Conservation (phyloP, 2,888 invertebrate species). For the Thereva nobilitata region DNA sequence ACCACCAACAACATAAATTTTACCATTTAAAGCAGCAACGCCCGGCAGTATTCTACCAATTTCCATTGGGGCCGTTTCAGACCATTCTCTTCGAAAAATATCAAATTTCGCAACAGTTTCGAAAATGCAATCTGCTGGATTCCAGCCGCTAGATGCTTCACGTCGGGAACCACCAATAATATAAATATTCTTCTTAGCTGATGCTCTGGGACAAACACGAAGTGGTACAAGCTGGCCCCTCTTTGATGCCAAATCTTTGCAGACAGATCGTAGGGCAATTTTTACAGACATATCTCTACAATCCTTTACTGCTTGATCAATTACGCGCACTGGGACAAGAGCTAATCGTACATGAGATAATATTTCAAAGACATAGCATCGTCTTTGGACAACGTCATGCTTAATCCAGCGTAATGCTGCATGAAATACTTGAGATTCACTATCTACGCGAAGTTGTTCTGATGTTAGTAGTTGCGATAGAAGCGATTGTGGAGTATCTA, state of each 20-base stretch:
- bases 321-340: conserved; percentile 76
- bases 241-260: conserved; percentile 74
- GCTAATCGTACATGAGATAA: conserved; percentile 80
- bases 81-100: conserved; percentile 70
- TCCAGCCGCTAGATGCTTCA: conserved; percentile 73
- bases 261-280: conserved; percentile 77
- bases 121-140: conserved; percentile 80
- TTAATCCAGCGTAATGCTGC: conserved; percentile 87
- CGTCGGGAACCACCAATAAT: conserved; percentile 88
- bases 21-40: conserved; percentile 79
- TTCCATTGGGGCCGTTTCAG: conserved; percentile 77
- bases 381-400: conserved; percentile 75
- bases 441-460: conserved; percentile 84
- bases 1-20: conserved; percentile 89
- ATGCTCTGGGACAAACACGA: conserved; percentile 76
- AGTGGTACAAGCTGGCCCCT: conserved; percentile 78
- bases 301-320: conserved; percentile 76
- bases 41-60: conserved; percentile 87
- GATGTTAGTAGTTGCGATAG: conserved; percentile 79
- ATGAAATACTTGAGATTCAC: conserved; percentile 86
- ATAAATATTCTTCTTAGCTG: conserved; percentile 84
- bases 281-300: conserved; percentile 81
- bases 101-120: conserved; percentile 84
- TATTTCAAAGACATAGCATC: conserved; percentile 84
- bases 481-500: conserved; percentile 78